Evolutionary conservation across 2,113 vertebrate species (phyloP).

Genomic region (Apodemus speciosus): DNA sequence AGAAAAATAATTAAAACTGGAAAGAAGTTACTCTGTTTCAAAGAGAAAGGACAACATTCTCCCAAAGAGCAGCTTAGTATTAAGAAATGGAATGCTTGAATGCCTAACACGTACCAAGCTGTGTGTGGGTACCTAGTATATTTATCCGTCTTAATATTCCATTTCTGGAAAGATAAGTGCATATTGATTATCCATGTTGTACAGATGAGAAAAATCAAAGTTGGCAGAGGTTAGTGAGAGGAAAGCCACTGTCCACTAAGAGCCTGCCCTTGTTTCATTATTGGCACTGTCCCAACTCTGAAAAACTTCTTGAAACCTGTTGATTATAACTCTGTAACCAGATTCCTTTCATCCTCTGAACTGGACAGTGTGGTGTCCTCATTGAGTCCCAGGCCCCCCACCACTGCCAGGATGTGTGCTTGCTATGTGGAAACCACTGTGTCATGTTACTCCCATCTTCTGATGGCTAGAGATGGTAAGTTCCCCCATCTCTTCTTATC

Average conservation of each 20-base stretch:
- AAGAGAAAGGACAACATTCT: conserved; percentile 17
- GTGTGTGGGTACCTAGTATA: neutral
- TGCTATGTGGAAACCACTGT: neutral
- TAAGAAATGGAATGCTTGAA: neutral
- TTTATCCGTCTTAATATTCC: conserved; percentile 14
- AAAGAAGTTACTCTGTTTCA: conserved; percentile 8
- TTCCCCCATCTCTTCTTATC: neutral
- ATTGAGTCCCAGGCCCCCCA: no score
- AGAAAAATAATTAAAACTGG: neutral
- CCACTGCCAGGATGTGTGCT: neutral
- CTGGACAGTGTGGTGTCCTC: neutral
- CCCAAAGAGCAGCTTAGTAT: neutral
- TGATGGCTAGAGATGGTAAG: neutral
- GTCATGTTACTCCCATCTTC: neutral
- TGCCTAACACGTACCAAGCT: neutral
- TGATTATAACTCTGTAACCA: neutral
- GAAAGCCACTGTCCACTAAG: neutral
- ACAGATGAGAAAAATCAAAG: neutral
- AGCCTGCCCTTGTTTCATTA: conserved; percentile 12
- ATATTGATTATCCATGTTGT: neutral
- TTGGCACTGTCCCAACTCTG: neutral
- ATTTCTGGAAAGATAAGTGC: neutral
- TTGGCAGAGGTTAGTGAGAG: neutral
- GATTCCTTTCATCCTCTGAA: neutral
- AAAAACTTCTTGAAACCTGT: neutral